phyloP scores from a whole-genome alignment of 2,113 vertebrate genomes.

The Solenodon paradoxus region DNA sequence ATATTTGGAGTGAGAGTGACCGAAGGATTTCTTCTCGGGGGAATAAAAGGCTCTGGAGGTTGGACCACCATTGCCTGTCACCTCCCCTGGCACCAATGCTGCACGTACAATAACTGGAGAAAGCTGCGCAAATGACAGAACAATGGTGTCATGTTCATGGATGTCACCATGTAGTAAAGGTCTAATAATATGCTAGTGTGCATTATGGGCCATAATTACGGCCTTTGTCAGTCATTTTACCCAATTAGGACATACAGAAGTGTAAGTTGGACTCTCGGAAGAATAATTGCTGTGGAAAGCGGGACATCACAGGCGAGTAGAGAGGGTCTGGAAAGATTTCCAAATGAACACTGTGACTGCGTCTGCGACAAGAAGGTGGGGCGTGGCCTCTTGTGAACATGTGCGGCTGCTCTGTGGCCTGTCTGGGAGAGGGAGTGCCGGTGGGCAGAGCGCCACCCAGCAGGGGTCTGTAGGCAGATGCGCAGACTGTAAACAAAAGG shows the following conservation, averaged over 20 bases:
- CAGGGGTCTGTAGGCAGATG: no score
- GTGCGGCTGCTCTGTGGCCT: neutral
- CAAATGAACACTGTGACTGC: neutral
- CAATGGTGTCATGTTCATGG: slow-evolving; percentile 60
- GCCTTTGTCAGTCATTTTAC: slow-evolving; percentile 78
- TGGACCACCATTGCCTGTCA: neutral
- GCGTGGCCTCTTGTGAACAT: neutral
- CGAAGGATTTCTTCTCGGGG: neutral
- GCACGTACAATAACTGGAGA: slow-evolving; percentile 49
- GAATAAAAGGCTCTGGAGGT: neutral
- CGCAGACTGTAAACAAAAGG: no score
- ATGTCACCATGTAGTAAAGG: slow-evolving; percentile 54
- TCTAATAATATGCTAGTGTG: slow-evolving; percentile 67
- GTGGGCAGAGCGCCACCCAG: no score
- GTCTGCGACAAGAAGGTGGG: slow-evolving; percentile 13
- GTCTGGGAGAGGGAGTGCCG: neutral
- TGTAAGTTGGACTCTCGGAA: slow-evolving; percentile 67
- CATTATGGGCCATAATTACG: slow-evolving; percentile 78
- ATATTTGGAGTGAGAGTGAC: neutral
- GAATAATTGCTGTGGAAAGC: slow-evolving; percentile 75
- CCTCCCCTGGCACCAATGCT: neutral
- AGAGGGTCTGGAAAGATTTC: slow-evolving; percentile 29
- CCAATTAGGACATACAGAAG: slow-evolving; percentile 83
- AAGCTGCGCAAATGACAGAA: slow-evolving; percentile 44
- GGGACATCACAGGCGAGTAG: slow-evolving; percentile 66